Base-by-base conservation (phyloP, 92 coral and sea anemone genomes). In the Zoanthus solanderi region DNA sequence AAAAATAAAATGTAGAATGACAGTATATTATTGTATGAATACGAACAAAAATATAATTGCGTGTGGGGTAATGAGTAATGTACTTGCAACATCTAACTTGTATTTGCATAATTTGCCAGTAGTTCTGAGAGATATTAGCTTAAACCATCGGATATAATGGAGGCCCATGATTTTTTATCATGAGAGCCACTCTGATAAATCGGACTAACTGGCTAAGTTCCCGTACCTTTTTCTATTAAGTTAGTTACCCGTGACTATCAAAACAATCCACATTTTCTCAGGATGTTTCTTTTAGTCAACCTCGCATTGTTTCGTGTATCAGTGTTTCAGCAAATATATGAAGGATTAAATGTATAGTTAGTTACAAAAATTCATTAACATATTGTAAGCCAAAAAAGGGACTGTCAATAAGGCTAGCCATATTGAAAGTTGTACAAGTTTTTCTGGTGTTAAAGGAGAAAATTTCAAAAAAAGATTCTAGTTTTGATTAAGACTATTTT, bases 271-370 rank as follows among this genome's bases (percentile, higher is more conserved):
- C 9, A 17, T 63, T 63, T n/a, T 63, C 28, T 63, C 9, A 63
- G 29, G 5, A 23, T 63, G 17, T 60, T 17, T 63, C 28, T 23
- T 4, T 63, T 2, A 23, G 69, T 63, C 69, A 42, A 34, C 54
- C 61, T 79, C 42, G 83, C 68, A 50, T 12, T 69, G 60, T 30
- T 60, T 45, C n/a, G 71, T 60, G 60, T 57, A 72, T 57, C 45
- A 79, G 72, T 34, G 66, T 57, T 79, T 42, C 71, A 58, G 56
- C 30, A 63, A 17, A 63, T 17, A 9, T 79, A 61, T 60, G 72
- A 79, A n/a, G 17, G 53, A 31, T 14, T 9, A 16, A 79, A 60
- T 65, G 34, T 48, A 37, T 37, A 32, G 61, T 61, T 37, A 60
- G 18, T 61, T 5, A 66, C 69, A 42, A 79, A 63, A 63, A 9